A percentile compares a stretch with the other conserved stretches of the same genome.
phyloP scores from a whole-genome alignment of 2,113 vertebrate species.

The Caranx ignobilis region DNA sequence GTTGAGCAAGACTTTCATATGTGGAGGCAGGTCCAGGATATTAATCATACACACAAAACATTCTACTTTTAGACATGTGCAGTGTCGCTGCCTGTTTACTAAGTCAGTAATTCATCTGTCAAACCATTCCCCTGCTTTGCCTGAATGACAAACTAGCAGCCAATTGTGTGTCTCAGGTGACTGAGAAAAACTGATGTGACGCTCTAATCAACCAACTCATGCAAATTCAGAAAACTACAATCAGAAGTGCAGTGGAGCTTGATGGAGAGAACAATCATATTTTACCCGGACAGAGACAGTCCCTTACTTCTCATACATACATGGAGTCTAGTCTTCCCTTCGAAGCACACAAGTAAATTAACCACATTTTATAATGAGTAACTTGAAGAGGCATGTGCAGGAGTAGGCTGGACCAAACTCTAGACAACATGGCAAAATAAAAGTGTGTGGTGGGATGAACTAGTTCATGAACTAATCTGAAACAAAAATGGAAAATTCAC shows the following conservation, averaged over 20 bases:
- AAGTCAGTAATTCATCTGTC: not conserved
- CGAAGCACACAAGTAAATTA: slow-evolving; percentile 9
- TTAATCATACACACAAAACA: not conserved
- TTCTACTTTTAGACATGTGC: slow-evolving; percentile 3
- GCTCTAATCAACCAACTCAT: not conserved
- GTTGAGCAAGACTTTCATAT: slow-evolving; percentile 9
- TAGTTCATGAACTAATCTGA: not conserved
- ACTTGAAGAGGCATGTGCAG: not conserved
- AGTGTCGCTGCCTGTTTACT: not conserved
- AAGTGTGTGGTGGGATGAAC: not conserved
- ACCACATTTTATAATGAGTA: not conserved
- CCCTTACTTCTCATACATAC: not conserved
- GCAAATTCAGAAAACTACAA: slow-evolving; percentile 6
- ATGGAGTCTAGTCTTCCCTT: slow-evolving; percentile 21
- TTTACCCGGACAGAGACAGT: not conserved
- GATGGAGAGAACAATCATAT: not conserved
- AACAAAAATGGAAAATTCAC: slow-evolving; percentile 1
- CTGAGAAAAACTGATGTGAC: not conserved
- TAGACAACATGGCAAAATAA: not conserved
- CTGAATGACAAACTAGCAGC: not conserved
- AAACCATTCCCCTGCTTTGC: slow-evolving; percentile 4
- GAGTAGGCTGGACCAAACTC: not conserved
- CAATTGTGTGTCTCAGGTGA: not conserved
- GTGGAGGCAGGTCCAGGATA: slow-evolving; percentile 11
- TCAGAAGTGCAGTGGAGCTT: slow-evolving; percentile 6